Conservation (phyloP, 2,113 vertebrate species). For the Pseudonaja textilis region DNA sequence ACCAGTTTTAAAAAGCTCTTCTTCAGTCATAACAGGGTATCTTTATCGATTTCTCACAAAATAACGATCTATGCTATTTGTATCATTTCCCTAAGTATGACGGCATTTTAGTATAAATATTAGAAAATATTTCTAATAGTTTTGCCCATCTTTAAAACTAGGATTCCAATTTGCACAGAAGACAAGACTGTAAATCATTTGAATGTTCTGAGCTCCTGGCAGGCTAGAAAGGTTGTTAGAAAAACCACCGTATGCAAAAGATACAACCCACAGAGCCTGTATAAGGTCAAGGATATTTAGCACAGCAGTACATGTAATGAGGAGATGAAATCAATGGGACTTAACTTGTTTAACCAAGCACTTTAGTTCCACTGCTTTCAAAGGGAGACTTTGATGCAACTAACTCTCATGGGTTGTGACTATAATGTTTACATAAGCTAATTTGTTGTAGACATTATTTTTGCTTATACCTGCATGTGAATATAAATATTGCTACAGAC, state of each 20-base stretch:
- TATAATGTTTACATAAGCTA: constrained; percentile 7
- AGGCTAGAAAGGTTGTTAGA: background rate
- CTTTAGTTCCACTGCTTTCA: constrained; percentile 9
- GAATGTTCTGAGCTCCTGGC: background rate
- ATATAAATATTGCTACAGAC: background rate
- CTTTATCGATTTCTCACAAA: background rate
- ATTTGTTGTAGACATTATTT: background rate
- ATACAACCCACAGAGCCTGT: constrained; percentile 7
- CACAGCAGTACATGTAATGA: constrained; percentile 1
- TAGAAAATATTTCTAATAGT: background rate
- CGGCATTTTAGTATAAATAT: background rate
- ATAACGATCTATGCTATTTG: background rate
- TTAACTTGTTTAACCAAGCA: constrained; percentile 12
- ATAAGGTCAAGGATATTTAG: constrained; percentile 23
- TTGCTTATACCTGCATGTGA: background rate
- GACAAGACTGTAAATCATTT: background rate
- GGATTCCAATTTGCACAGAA: background rate
- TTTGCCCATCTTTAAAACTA: background rate
- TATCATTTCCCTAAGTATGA: background rate
- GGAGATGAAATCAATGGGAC: constrained; percentile 16
- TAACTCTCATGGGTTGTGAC: background rate
- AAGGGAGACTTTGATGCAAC: constrained; percentile 1
- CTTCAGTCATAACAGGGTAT: background rate
- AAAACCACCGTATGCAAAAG: background rate
- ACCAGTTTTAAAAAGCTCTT: background rate